These are phyloP conservation scores for Anthopleura sola DNA, from an alignment of 64 coral and sea anemone genomes.

Conservation along the genomic window DNA sequence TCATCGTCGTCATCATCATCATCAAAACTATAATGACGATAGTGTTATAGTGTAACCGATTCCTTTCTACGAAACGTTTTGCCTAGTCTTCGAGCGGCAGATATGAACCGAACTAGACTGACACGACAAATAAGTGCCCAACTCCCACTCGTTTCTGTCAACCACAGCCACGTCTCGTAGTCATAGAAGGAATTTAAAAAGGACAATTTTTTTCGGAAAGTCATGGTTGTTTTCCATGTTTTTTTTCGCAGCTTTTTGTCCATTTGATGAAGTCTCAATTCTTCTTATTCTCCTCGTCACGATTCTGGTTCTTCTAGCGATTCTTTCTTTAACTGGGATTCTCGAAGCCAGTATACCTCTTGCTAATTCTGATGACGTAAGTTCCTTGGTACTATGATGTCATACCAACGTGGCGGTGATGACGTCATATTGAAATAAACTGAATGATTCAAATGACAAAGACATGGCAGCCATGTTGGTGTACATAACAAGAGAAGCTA, in stretches of 20 bases:
- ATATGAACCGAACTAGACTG: no score
- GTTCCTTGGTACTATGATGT: neutral
- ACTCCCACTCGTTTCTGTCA: no score
- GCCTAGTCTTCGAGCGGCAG: no score
- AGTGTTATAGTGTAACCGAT: no score
- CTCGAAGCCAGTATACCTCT: neutral
- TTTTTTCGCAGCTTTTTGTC: neutral
- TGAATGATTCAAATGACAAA: no score
- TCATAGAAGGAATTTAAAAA: no score
- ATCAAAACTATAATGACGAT: no score
- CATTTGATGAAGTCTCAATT: slow-evolving; percentile 9
- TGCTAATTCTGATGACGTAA: neutral
- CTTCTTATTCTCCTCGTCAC: slow-evolving; percentile 1
- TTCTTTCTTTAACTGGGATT: slow-evolving; percentile 18
- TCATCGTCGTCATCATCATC: no score
- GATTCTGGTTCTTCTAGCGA: neutral
- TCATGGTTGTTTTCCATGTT: neutral
- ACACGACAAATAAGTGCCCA: no score
- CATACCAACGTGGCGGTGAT: neutral
- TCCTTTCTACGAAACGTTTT: no score
- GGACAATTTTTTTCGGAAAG: neutral
- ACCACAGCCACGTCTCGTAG: no score
- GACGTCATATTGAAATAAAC: no score
- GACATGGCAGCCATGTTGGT: neutral
- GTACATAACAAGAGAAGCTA: neutral